A percentile compares a stretch with the other conserved stretches of the same genome.
These are phyloP conservation scores for Pogonophryne albipinna DNA, from an alignment of 2,797 vertebrate genomes.

Conservation along the genomic window DNA sequence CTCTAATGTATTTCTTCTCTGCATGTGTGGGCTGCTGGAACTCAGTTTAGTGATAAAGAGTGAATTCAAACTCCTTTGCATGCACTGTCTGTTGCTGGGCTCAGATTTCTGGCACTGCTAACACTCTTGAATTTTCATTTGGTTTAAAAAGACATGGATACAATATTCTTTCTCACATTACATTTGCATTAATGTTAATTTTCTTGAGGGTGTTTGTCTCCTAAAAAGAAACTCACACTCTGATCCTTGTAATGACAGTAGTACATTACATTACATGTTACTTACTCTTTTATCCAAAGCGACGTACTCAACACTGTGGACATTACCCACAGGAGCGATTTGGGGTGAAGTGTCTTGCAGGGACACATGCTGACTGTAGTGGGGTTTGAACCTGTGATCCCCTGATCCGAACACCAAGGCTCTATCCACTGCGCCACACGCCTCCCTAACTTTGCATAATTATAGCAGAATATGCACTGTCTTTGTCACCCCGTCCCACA, in stretches of 20 bases:
- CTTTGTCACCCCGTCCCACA: background rate
- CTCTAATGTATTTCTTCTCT: slow-evolving; percentile 47
- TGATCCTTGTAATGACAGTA: slow-evolving; percentile 22
- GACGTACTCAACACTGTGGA: too few relatives aligned
- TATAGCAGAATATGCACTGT: background rate
- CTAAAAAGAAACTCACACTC: slow-evolving; percentile 11
- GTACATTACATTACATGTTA: background rate
- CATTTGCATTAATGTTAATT: slow-evolving; percentile 44
- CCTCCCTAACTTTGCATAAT: slow-evolving; percentile 12
- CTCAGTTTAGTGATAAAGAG: slow-evolving; percentile 50
- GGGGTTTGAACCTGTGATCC: too few relatives aligned
- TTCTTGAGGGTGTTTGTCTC: slow-evolving; percentile 18
- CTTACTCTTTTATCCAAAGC: too few relatives aligned
- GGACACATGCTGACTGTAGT: too few relatives aligned
- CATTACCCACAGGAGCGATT: too few relatives aligned
- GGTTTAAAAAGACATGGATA: slow-evolving; percentile 43
- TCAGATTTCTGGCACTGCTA: slow-evolving; percentile 46
- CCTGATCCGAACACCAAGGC: too few relatives aligned
- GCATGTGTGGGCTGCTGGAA: slow-evolving; percentile 66
- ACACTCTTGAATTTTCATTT: slow-evolving; percentile 52
- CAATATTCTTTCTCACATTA: slow-evolving; percentile 41
- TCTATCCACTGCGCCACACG: too few relatives aligned
- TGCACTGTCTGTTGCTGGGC: slow-evolving; percentile 53
- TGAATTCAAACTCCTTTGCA: slow-evolving; percentile 62
- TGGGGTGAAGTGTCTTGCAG: too few relatives aligned